Base-by-base conservation (phyloP, 2,888 invertebrate species). In the Ochropleura plecta region DNA sequence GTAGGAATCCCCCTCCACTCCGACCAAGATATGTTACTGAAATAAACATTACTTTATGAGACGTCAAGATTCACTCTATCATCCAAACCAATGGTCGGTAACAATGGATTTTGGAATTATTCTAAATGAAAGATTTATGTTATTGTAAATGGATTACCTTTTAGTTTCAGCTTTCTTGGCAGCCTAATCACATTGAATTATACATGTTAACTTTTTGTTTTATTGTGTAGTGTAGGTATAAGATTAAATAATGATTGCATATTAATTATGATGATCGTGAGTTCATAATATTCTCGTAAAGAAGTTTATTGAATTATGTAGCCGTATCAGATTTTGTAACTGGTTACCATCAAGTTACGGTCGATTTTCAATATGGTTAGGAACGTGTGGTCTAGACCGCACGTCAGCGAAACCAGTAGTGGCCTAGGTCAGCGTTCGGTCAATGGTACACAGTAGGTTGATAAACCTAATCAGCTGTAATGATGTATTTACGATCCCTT, bases 21-120 rank as follows among this genome's bases (percentile, higher is more conserved):
- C 14, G 9, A n/a, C 63, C 68, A 48, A 60, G 12, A 55, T 68
- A 72, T 9, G 62, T 67, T 64, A 64, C 84, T 51, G 67, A 81
- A 81, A 81, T 81, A 84, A 84, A 81, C 84, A 48, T 55, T 49
- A 66, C 48, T 72, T 20, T 20, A 55, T 60, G 63, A 62, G 44
- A 60, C 44, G 70, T 49, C 59, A 60, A 46, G 30, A 84, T 64
- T 42, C 30, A 65, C 6, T 75, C 12, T 40, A 14, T 44, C 55
- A 75, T 46, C 16, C 55, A 63, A 79, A 30, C 30, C 30, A 30
- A 77, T 70, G 46, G 5, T 64, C 55, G 42, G 70, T 68, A 68
- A 67, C 42, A 75, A 70, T 73, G 48, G 48, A 6, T 5, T 51
- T 70, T 59, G 0, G 64, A 81, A 84, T 64, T 42, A 67, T 73